These are phyloP conservation scores for Psix sp. DNA, from an alignment of 1,140 invertebrate species.

Conservation along the genomic window DNA sequence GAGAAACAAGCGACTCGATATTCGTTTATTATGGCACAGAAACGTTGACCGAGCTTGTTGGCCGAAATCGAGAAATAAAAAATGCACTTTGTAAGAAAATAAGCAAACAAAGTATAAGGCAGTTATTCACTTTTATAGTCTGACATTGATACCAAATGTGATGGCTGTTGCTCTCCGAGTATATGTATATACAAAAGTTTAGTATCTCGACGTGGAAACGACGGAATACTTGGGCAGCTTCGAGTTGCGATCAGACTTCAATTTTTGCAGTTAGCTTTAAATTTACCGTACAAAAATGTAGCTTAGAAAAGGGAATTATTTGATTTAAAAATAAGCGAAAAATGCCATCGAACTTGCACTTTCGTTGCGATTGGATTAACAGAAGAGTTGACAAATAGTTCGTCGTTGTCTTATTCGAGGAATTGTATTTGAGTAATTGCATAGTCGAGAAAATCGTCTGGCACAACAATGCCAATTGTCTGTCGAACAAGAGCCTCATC, in stretches of 20 bases:
- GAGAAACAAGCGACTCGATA: slow-evolving; percentile 5
- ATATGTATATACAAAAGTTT: too few species aligned
- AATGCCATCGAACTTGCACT: slow-evolving; percentile 17
- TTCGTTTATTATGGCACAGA: slow-evolving; percentile 29
- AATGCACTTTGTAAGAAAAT: slow-evolving; percentile 20
- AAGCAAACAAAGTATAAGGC: not conserved
- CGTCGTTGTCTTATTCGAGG: slow-evolving; percentile 8
- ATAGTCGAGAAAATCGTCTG: slow-evolving; percentile 22
- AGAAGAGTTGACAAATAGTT: slow-evolving; percentile 10
- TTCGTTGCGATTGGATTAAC: slow-evolving; percentile 14
- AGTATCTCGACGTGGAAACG: too few species aligned
- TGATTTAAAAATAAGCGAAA: not conserved
- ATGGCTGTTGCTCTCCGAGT: too few species aligned
- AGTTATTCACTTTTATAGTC: slow-evolving; percentile 3
- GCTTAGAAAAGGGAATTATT: not conserved
- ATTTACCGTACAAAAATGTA: not conserved
- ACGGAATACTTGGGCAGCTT: too few species aligned
- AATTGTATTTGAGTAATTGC: slow-evolving; percentile 24
- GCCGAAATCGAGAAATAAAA: not conserved
- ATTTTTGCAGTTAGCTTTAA: too few species aligned
- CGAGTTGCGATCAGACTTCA: too few species aligned
- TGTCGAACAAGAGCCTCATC: slow-evolving; percentile 8
- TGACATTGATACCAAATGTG: too few species aligned
- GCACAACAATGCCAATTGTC: slow-evolving; percentile 25
- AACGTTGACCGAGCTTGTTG: slow-evolving; percentile 14